Percentiles rank a stretch among this genome's conserved stretches.
These are phyloP conservation scores for Alligator mississippiensis DNA, from an alignment of 2,113 vertebrate genomes.

Conservation along the genomic window DNA sequence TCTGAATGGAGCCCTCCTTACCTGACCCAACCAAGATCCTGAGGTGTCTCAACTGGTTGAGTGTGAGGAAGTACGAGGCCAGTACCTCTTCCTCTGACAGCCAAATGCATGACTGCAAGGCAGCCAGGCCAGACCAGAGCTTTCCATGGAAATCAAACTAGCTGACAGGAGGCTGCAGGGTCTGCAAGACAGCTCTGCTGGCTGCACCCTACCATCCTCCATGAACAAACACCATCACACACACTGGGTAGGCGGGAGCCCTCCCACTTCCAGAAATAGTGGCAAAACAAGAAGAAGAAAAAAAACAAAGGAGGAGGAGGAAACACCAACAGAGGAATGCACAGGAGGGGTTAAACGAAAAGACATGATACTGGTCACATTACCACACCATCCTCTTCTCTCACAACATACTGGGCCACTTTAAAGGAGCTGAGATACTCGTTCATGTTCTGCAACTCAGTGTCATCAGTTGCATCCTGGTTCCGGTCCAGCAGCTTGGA, in stretches of 20 bases:
- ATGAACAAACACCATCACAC: rapidly evolving
- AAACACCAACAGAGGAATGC: not conserved
- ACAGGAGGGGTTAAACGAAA: not conserved
- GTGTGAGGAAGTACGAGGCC: not conserved
- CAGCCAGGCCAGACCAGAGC: not conserved
- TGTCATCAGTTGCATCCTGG: conserved; percentile 94
- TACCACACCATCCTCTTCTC: conserved; percentile 97
- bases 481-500: conserved; percentile 96
- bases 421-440: conserved; percentile 99
- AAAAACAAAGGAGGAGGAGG: not conserved
- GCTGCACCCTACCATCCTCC: not conserved
- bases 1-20: too few species aligned
- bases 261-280: rapidly evolving
- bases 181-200: not conserved
- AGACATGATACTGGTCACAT: conserved; percentile 72
- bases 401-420: conserved; percentile 98
- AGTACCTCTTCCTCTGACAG: rapidly evolving
- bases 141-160: not conserved
- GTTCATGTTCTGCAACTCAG: conserved; percentile 98
- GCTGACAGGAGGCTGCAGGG: not conserved
- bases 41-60: not conserved
- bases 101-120: rapidly evolving
- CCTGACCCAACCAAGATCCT: not conserved
- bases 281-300: not conserved
- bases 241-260: not conserved